Base-by-base conservation (phyloP, 2,797 vertebrate genomes). In the Poecilia gillii region DNA sequence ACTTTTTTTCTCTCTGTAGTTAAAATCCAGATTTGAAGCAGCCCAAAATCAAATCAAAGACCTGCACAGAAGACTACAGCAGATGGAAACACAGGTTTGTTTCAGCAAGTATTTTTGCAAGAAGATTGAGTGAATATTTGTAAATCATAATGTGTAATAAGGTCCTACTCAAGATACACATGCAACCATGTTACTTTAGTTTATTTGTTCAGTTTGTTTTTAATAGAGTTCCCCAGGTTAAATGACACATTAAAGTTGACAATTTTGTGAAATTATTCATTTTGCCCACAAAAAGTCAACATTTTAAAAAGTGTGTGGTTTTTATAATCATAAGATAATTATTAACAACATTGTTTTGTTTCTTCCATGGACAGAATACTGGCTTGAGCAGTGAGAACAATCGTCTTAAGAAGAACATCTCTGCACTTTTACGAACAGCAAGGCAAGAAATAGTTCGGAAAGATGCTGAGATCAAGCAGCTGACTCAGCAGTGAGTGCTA, bases 351-450 rank as follows among this genome's bases (percentile, higher is more conserved):
- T 66, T 64, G 64, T 53, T 57, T 41, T 57, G 6, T 31, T 1
- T 64, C 2, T 77, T 47, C 74, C 25, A 4, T 16, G 33, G 92
- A 83, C 72, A 99, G 98, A 99, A 98, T 88, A 92, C 94, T 20
- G 91, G 92, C 75, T 93, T 99, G 84, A 97, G 95, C 91, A 96
- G 88, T 59, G 97, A 99, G 94, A 99, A 99, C 89, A 91, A 79
- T 36, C 93, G 93, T 71, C 96, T 99, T 72, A 99, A 99, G 92
- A 99, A 97, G 95, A 99, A 99, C 94, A 98, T 99, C 93, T 99
- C 96, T 88, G 97, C 97, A 64, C 97, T 99, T 83, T 95, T 99
- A 79, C 97, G 96, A 95, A 99, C 98, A 6, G 98, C 98, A 25
- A 95, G 96, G 89, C 97, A 97, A 89, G 98, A 99, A 93, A 97